Evolutionary conservation across 1,140 invertebrate species (phyloP).

Genomic region (Drosophila pandora): DNA sequence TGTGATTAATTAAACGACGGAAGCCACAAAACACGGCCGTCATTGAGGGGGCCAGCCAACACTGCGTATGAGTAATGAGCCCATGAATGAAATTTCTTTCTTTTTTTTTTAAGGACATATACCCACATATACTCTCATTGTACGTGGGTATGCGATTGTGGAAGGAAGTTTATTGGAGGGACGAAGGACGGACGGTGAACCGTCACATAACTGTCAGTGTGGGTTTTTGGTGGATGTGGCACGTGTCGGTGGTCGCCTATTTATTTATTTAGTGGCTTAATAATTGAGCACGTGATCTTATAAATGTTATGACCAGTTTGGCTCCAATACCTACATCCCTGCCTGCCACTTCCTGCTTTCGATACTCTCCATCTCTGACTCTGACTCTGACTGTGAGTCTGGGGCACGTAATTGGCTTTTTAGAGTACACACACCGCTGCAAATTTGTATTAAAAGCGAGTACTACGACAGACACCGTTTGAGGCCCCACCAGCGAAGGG

Average conservation of each 20-base stretch:
- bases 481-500: constrained; percentile 48
- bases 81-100: constrained; percentile 56
- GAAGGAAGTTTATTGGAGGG: constrained; percentile 47
- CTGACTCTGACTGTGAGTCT: constrained; percentile 18
- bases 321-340: constrained; percentile 33
- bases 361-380: constrained; percentile 2
- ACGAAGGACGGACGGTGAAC: constrained; percentile 2
- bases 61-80: constrained; percentile 73
- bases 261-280: constrained; percentile 81
- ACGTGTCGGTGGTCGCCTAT: constrained; percentile 70
- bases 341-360: background rate
- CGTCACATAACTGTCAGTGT: constrained; percentile 37
- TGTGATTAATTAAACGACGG: constrained; percentile 70
- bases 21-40: constrained; percentile 53
- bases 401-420: constrained; percentile 80
- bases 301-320: constrained; percentile 64
- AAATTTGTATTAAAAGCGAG: constrained; percentile 76
- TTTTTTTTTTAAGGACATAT: constrained; percentile 11
- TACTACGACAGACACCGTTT: constrained; percentile 22
- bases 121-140: constrained; percentile 8
- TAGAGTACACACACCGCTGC: constrained; percentile 55
- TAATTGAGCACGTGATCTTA: constrained; percentile 81
- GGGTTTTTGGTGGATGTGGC: constrained; percentile 33
- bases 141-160: background rate
- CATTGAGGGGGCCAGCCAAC: constrained; percentile 39